Conservation (phyloP, 2,113 vertebrate genomes). For the Pagrus major region DNA sequence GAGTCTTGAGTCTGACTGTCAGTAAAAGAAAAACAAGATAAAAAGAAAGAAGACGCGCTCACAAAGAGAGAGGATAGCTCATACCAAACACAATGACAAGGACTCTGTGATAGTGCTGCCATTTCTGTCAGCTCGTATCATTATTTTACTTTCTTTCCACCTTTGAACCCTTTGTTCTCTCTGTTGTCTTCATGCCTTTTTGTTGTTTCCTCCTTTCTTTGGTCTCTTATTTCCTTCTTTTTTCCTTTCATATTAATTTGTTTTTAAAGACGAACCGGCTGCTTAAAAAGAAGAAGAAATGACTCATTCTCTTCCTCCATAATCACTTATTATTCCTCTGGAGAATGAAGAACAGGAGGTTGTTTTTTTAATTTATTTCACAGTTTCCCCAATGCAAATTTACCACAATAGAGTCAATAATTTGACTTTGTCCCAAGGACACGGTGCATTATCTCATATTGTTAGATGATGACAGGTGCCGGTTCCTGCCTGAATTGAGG, state of each 20-base stretch:
- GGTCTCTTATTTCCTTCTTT: neutral
- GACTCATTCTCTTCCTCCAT: neutral
- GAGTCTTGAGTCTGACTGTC: neutral
- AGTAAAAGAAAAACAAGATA: neutral
- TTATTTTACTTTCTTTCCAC: neutral
- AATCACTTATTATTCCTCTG: constrained; percentile 1
- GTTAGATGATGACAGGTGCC: constrained; percentile 29
- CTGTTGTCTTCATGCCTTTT: neutral
- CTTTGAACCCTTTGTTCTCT: constrained; percentile 20
- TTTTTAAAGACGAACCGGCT: neutral
- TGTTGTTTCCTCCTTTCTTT: neutral
- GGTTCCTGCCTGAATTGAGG: constrained; percentile 16
- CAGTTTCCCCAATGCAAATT: constrained; percentile 10
- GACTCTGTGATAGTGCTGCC: neutral
- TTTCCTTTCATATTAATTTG: neutral
- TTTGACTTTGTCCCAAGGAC: constrained; percentile 48
- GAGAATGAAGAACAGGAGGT: neutral
- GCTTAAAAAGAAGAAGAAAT: constrained; percentile 1
- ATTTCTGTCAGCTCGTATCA: neutral
- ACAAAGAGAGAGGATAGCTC: constrained; percentile 1
- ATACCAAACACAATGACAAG: neutral
- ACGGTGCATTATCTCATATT: constrained; percentile 12
- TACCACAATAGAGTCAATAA: neutral
- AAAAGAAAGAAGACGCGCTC: neutral
- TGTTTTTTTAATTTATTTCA: constrained; percentile 19